Base-by-base conservation (phyloP, 2,113 vertebrate genomes). In the Hylia prasina region DNA sequence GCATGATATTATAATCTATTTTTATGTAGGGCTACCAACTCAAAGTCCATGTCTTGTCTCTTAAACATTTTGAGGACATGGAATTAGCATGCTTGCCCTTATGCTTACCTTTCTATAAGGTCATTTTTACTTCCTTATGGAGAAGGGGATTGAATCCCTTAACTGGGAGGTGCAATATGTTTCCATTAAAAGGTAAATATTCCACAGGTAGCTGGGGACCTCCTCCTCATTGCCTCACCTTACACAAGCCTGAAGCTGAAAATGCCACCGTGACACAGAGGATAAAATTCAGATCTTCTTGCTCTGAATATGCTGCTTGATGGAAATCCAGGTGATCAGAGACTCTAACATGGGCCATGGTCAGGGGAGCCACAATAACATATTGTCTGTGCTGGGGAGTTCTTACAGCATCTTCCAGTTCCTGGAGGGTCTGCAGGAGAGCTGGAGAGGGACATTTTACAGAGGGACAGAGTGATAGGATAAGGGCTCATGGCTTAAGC, bases 281-380 rank as follows among this genome's bases (percentile, higher is more conserved):
- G 54, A 45, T 25, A 66, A 64, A 79, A 76, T 27, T 79, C 44
- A 54, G 64, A 84, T 5, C 33, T 54, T 81, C 51, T 93, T 1
- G 0, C 31, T 78, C 60, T 72, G 39, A 44, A 50, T 23, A 63
- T 0, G 0, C 40, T 42, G 60, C 25, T 44, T 13, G 31, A 63
- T 66, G 73, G 65, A 66, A 78, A 45, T 50, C 35, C 17, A n/a
- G 54, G 72, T 78, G 68, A 70, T 77, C 37, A 7, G 21, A 31
- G 58, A 56, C 66, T 85, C 14, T 15, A 20, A 22, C 13, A 21
- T 0, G 48, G 47, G 22, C 31, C 25, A 10, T 31, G 45, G 71
- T 39, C 11, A 13, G 3, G 23, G 48, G 8, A 90, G 18, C 5
- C 2, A 4, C 19, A 35, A 6, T 10, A 33, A 44, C 16, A 6